Evolutionary conservation across 2,797 vertebrate genomes (phyloP), one percentile per base, ranked within the genome.

Genomic region (Microctenopoma lineatum): DNA sequence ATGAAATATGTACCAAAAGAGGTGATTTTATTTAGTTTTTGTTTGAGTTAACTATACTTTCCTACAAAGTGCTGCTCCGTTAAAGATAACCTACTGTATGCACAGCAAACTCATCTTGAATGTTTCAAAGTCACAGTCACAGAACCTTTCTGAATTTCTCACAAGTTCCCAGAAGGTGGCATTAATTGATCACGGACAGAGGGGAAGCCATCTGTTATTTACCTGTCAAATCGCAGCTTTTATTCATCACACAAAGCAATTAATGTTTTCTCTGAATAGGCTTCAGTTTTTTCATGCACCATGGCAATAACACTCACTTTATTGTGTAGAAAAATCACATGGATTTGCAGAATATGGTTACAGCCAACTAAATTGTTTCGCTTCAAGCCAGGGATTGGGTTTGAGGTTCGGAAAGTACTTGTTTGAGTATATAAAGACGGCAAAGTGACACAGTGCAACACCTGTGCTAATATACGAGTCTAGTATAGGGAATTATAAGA

Each of bases 201-300:
- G 11, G 58, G n/a, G 34, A 47, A 48, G 63, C 32, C 39, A 70
- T 81, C 60, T 60, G 74, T 86, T 81, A 81, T 86, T 73, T 75
- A 79, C 59, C 52, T 67, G 75, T 77, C 79, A 73, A 62, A 75
- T 1, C 56, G 41, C 36, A 38, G 50, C 50, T 52, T 68, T 75
- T 79, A 81, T 75, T 86, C 16, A 81, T 86, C 73, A 79, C 0
- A 4, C 48, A 66, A 58, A 78, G 70, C 68, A 83, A 80, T 74
- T 80, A 53, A 66, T 77, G 51, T 70, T 66, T 80, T 73, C 51
- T 61, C 18, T 51, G 41, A 59, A 15, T 47, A 34, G 36, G 15
- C 65, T n/a, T 13, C 15, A 55, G 34, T 62, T 36, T 71, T 46
- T 47, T 46, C 39, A 46, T 34, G 56, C 66, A 62, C 64, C 38